Evolutionary conservation across 2,797 vertebrate species (phyloP), one percentile per base, ranked within the genome.

Genomic region (Odontamblyopus lacepedii): DNA sequence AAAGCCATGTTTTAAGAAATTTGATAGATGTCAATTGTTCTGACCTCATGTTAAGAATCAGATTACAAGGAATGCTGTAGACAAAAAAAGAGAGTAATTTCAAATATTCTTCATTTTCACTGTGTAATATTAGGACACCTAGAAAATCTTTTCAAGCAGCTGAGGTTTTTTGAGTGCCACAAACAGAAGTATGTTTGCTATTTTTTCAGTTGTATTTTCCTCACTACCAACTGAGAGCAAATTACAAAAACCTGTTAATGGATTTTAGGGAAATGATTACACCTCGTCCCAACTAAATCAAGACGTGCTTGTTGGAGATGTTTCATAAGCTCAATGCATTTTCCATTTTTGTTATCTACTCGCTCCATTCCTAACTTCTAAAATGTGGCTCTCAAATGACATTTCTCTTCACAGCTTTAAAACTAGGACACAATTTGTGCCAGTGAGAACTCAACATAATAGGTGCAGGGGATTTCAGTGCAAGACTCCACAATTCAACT

Each of bases 391-490:
- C 48, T 11, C 51, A 44, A 30, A 13, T 30, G 48, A 78, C 29
- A 15, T 13, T 35, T 44, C 61, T 29, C 30, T 66, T 56, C 5
- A 69, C 57, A 32, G 41, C 70, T 65, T 65, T 68, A 32, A 78
- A 74, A 71, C 44, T 56, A 62, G 48, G 53, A 61, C 13, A 62
- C 44, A 64, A 35, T 70, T 69, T 26, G 18, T 71, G 69, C 29
- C 56, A 65, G 11, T 0, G 38, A 66, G 53, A 51, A 41, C 27
- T 8, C 12, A 29, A 19, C 51, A 41, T 67, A 56, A 71, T 65
- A 69, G 70, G 65, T 67, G 77, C 8, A 77, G 38, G 5, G 7
- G 4, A 29, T 60, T 73, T 82, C 65, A n/a, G 8, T 68, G 67
- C 38, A 59, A 69, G 50, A 16, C 35, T 11, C 50, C 60, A 50